Percentiles rank a stretch among this genome's conserved stretches.
Evolutionary conservation across 2,888 invertebrate species (phyloP).

Genomic region (Scelioninae gen. 1): DNA sequence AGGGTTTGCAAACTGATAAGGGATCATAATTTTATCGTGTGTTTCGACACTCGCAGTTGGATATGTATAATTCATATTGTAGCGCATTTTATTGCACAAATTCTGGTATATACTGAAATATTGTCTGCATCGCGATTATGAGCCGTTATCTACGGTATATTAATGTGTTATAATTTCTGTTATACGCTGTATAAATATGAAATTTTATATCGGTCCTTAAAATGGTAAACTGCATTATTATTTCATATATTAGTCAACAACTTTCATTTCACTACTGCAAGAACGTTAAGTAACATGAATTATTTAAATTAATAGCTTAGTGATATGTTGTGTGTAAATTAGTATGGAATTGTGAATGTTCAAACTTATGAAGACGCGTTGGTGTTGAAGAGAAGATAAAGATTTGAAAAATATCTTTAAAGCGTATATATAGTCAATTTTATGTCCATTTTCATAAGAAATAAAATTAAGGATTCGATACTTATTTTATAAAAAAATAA

Average conservation of each 20-base stretch:
- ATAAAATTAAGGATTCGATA: too few relatives aligned
- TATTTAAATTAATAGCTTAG: conserved; percentile 6
- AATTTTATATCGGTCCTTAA: conserved; percentile 70
- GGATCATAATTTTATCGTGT: background rate
- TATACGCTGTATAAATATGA: conserved; percentile 45
- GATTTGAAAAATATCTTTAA: background rate
- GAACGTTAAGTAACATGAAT: conserved; percentile 9
- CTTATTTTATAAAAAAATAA: too few relatives aligned
- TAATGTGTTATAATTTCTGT: conserved; percentile 58
- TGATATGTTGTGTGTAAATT: background rate
- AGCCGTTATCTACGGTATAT: conserved; percentile 19
- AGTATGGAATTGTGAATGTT: background rate
- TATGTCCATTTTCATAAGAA: too few relatives aligned
- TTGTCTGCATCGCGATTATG: conserved; percentile 29
- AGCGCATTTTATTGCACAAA: conserved; percentile 36
- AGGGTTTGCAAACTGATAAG: conserved; percentile 4
- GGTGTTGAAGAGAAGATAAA: background rate
- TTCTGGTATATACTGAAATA: conserved; percentile 23
- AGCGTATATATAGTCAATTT: background rate
- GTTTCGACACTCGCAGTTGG: background rate
- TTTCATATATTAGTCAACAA: conserved; percentile 52
- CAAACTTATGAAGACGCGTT: background rate
- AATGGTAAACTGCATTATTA: conserved; percentile 66
- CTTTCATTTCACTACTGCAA: conserved; percentile 25
- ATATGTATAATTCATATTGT: conserved; percentile 20